Evolutionary conservation across 2,797 vertebrate genomes (phyloP).

Genomic region (Sebastes paucispinis): DNA sequence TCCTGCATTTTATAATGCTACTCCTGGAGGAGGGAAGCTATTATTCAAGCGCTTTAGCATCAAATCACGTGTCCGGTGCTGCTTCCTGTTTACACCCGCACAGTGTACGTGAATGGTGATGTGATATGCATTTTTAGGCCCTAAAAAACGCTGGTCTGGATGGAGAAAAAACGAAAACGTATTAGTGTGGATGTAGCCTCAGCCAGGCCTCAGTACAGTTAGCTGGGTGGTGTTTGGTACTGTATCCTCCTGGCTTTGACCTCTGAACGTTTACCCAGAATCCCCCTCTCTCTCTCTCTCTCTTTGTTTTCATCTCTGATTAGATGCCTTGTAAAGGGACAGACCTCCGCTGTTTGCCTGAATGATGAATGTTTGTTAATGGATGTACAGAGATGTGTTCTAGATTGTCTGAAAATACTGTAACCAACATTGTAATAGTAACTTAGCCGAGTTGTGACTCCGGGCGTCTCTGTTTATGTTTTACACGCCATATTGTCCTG

Average conservation of each 20-base stretch:
- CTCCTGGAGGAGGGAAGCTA: too few species aligned
- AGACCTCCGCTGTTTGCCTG: conserved; percentile 45
- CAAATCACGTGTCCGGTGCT: too few species aligned
- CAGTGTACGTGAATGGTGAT: too few species aligned
- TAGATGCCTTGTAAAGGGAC: conserved; percentile 63
- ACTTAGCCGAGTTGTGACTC: conserved; percentile 38
- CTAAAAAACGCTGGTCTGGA: too few species aligned
- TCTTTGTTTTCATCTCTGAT: conserved; percentile 39
- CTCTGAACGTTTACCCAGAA: conserved; percentile 30
- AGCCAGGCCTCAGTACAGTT: conserved; percentile 27
- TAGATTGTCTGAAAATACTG: conserved; percentile 64
- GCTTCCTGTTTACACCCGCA: too few species aligned
- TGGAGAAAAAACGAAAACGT: too few species aligned
- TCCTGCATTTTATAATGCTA: too few species aligned
- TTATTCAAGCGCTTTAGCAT: too few species aligned
- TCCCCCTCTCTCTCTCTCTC: not conserved
- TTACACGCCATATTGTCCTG: conserved; percentile 4
- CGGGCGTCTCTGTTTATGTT: not conserved
- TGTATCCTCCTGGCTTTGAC: conserved; percentile 43
- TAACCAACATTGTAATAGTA: conserved; percentile 35
- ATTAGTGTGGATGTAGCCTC: not conserved
- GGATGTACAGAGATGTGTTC: conserved; percentile 70
- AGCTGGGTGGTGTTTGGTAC: conserved; percentile 37
- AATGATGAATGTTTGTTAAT: conserved; percentile 71
- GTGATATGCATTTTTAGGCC: too few species aligned